Evolutionary conservation across 2,797 vertebrate species (phyloP), one percentile per base, ranked within the genome.

Genomic region (Sebastes jordani): DNA sequence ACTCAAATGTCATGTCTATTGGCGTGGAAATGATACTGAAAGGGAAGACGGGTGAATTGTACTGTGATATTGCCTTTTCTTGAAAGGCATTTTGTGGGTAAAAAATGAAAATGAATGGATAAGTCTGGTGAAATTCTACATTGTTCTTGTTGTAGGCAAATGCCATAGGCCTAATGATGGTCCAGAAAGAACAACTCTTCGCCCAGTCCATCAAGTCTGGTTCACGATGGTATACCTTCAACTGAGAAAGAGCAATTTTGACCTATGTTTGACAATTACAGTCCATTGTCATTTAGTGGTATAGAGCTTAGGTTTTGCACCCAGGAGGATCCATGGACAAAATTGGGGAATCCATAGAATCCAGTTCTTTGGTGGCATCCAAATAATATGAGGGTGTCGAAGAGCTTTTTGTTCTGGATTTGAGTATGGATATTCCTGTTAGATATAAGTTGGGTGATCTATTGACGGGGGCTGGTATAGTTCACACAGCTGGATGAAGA

Each of bases 1-100:
- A 36, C 46, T 60, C n/a, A 82, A 80, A 84, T 84, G 81, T 76
- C 78, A 74, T 22, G 34, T 79, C 34, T 69, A 9, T 14, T 20
- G 16, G 49, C 0, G 16, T 25, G 65, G 76, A 86, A 78, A 74
- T 63, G 65, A 80, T 52, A 11, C 60, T 46, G 34, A 77, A 18
- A 62, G 29, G 6, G 20, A 58, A 30, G 77, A 60, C 11, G n/a
- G 52, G 42, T 22, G 63, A 68, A 56, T 30, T 66, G 30, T 61
- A 25, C 29, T 34, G 36, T 60, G 49, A 60, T 70, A 46, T 52
- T 30, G n/a, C 11, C 20, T 63, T 62, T 42, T 61, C 4, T 59
- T 64, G 7, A 70, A 23, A 69, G 10, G 1, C 11, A 67, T 56
- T 77, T 54, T 16, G 10, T 13, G 9, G 2, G 4, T 1, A 8